Base-by-base conservation (phyloP, 2,113 vertebrate species). In the Ictalurus punctatus region DNA sequence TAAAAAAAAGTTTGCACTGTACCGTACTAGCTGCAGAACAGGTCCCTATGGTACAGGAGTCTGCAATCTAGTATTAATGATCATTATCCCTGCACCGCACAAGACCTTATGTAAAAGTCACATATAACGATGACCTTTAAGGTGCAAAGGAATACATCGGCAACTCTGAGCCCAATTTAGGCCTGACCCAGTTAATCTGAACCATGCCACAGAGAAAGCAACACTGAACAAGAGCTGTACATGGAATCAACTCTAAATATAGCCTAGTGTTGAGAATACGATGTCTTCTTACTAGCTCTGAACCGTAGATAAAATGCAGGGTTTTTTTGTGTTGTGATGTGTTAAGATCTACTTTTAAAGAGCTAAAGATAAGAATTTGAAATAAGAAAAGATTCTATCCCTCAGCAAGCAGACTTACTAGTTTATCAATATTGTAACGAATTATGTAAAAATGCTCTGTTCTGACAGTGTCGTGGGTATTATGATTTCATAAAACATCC, bases 141-240 rank as follows among this genome's bases (percentile, higher is more conserved):
- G 6, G 27, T 71, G 52, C 48, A 73, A 54, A 56, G 6, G 52
- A 56, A 25, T 27, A 59, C 30, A 59, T 59, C 30, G 27, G 69
- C n/a, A 73, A 40, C 17, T 37, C 52, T 34, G 19, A 58, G 84
- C 9, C 48, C 44, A 30, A n/a, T 73, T 85, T 56, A 85, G 67
- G 4, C 61, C 21, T 73, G 67, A 74, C 84, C 65, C 52, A 86
- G 54, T 76, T 86, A 59, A 58, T 79, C 71, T 74, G 85, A 86
- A 61, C 25, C 67, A 79, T n/a, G 25, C 40, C 88, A 71, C 40
- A 52, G 2, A 21, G 87, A 61, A 63, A 88, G 40, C 25, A 69
- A 63, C 25, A 78, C 59, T 40, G 25, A 59, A 67, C 16, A 56
- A 58, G n/a, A 58, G 12, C 67, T 40, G 71, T 73, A 44, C 17